phyloP scores from a whole-genome alignment of 2,888 invertebrate genomes.

The Amphipoea lucens region DNA sequence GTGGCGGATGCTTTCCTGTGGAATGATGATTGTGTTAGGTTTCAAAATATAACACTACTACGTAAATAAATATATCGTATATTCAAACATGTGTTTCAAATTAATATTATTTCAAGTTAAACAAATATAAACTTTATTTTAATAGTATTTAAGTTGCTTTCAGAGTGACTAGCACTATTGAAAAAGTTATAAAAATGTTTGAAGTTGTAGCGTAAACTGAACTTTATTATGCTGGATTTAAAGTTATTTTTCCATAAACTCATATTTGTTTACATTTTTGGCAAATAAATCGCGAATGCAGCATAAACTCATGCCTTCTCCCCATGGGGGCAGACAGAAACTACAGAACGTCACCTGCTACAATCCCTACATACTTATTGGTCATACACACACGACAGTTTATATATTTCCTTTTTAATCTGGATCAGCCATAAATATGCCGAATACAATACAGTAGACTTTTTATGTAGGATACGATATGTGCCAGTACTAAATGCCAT shows the following conservation, averaged over 20 bases:
- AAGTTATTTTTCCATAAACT: too few species aligned
- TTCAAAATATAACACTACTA: neutral
- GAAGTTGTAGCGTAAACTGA: too few species aligned
- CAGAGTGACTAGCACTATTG: too few species aligned
- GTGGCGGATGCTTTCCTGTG: slow-evolving; percentile 92
- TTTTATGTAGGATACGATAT: neutral
- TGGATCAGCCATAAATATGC: neutral
- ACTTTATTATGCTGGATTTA: too few species aligned
- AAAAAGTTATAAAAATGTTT: too few species aligned
- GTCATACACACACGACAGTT: neutral
- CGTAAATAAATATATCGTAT: neutral
- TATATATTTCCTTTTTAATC: neutral
- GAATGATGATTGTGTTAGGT: neutral
- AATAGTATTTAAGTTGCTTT: too few species aligned
- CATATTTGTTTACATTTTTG: too few species aligned
- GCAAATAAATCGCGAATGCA: too few species aligned
- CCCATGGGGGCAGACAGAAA: neutral
- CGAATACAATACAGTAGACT: neutral
- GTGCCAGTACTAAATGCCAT: neutral
- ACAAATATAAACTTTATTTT: too few species aligned
- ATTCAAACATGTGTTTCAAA: too few species aligned
- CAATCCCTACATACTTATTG: neutral
- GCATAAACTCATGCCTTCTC: neutral
- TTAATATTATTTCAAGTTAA: too few species aligned
- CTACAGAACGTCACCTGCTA: neutral